Base-by-base conservation (phyloP, 2,888 invertebrate species). In the Eristalis tenax region DNA sequence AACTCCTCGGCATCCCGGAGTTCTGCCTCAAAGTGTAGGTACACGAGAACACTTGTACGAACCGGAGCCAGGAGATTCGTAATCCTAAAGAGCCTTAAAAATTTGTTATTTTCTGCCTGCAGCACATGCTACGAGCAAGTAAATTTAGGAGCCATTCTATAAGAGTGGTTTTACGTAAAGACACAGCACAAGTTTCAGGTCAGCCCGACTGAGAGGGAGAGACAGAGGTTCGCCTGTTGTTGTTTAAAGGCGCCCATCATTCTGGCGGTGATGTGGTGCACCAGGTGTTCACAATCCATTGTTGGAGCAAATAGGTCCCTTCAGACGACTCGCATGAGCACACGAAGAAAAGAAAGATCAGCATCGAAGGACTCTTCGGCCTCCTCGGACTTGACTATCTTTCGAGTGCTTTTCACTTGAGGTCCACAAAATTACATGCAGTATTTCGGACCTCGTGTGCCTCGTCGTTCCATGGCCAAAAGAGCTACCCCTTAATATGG, bases 21-120 rank as follows among this genome's bases (percentile, higher is more conserved):
- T 43, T 32, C 57, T 26, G 64, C 65, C 65, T 59, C 59, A 70
- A 11, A 64, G 59, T 22, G 43, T 22, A n/a, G 18, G 43, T 22
- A n/a, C 23, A 43, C 23, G 18, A 50, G n/a, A 15, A 38, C 57
- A 18, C n/a, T 23, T 35, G 23, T 11, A 32, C 32, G 8, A n/a
- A 8, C 26, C 23, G 4, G 10, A 26, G 15, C 13, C 26, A 57
- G 13, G 40, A 64, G 56, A 57, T 78, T 70, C 40, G 70, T 78
- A 78, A 78, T 78, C 70, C 70, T 66, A 59, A 18, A 63, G 68
- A 50, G 74, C 73, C 66, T 61, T 73, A 50, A 68, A 80, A 79
- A 80, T 74, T 68, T 66, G 73, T 74, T 80, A 80, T 80, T 80
- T 79, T 80, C 68, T 56, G 74, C 80, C 56, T 63, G 63, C 22